Evolutionary conservation across 2,888 invertebrate species (phyloP).

Genomic region (Tiliacea citrago): DNA sequence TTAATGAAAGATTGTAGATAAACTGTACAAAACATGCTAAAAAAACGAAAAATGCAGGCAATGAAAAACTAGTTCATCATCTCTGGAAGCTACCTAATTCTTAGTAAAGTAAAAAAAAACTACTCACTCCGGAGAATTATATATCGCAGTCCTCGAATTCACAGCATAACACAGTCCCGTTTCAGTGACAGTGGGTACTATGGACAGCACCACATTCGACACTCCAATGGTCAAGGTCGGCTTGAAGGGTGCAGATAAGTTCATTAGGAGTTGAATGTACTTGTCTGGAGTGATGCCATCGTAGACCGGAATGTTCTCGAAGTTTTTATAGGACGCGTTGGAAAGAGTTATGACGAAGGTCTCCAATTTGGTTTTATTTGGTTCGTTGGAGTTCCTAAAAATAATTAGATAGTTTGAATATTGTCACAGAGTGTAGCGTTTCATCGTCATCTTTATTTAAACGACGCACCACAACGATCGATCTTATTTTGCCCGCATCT

Average conservation of each 20-base stretch:
- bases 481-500: background rate
- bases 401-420: slow-evolving; percentile 3
- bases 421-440: background rate
- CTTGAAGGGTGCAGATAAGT: slow-evolving; percentile 87
- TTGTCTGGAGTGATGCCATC: slow-evolving; percentile 89
- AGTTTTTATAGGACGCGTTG: slow-evolving; percentile 91
- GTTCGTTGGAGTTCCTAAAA: slow-evolving; percentile 78
- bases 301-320: slow-evolving; percentile 90
- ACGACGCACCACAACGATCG: background rate
- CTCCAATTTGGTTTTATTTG: slow-evolving; percentile 89
- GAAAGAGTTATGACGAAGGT: slow-evolving; percentile 90
- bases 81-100: background rate
- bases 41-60: background rate
- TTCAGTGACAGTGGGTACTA: slow-evolving; percentile 92
- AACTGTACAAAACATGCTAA: background rate
- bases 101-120: background rate
- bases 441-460: background rate
- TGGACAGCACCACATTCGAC: slow-evolving; percentile 84
- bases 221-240: slow-evolving; percentile 90
- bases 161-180: slow-evolving; percentile 93
- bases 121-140: slow-evolving; percentile 90
- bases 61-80: background rate
- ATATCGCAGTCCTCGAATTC: slow-evolving; percentile 92
- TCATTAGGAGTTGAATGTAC: slow-evolving; percentile 90
- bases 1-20: background rate